Conservation (phyloP, 2,113 vertebrate genomes). For the Elachura formosa region DNA sequence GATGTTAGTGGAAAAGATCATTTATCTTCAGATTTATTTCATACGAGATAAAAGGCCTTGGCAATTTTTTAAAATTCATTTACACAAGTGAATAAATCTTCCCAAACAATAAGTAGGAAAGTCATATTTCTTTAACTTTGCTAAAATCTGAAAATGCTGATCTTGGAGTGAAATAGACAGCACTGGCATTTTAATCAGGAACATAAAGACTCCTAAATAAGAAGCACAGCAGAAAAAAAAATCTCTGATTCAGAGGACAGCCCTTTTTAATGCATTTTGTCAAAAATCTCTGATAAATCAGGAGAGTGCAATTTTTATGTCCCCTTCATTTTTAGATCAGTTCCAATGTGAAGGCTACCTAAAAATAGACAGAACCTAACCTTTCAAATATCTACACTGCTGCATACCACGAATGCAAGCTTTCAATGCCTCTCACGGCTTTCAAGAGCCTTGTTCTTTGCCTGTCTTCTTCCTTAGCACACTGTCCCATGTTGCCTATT, state of each 20-base stretch:
- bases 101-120: slow-evolving; percentile 53
- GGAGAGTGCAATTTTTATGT: slow-evolving; percentile 45
- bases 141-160: slow-evolving; percentile 61
- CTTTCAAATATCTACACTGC: slow-evolving; percentile 60
- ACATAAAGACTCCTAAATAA: slow-evolving; percentile 20
- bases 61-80: slow-evolving; percentile 65
- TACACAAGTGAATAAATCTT: slow-evolving; percentile 67
- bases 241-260: neutral
- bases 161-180: slow-evolving; percentile 31
- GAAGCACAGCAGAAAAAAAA: neutral
- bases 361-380: slow-evolving; percentile 70
- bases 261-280: neutral
- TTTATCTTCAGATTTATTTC: slow-evolving; percentile 62
- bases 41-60: slow-evolving; percentile 22
- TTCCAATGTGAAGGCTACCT: slow-evolving; percentile 56
- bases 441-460: slow-evolving; percentile 36
- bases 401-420: slow-evolving; percentile 33
- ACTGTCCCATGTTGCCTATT: neutral
- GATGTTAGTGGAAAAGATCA: slow-evolving; percentile 48
- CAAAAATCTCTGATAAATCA: slow-evolving; percentile 33
- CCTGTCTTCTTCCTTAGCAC: slow-evolving; percentile 21
- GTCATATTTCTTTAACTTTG: slow-evolving; percentile 64
- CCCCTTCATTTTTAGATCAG: slow-evolving; percentile 54
- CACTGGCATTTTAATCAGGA: slow-evolving; percentile 45
- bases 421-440: slow-evolving; percentile 20